Evolutionary conservation across 2,888 invertebrate genomes (phyloP), one percentile per base, ranked within the genome.

Genomic region (Punctoribates punctum): DNA sequence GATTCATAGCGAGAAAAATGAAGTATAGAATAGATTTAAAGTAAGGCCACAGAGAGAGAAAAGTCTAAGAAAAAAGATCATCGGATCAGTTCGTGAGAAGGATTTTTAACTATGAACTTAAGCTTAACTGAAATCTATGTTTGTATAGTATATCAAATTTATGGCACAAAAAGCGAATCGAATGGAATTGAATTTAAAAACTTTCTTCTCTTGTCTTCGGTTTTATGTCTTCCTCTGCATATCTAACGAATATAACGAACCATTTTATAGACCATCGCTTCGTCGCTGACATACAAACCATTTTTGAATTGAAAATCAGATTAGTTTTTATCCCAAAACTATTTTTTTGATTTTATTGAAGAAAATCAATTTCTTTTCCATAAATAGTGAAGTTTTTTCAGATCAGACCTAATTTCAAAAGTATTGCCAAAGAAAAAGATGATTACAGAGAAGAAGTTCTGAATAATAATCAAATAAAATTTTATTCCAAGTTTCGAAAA

Each of bases 101-200:
- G 60, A 27, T 60, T 60, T 60, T 60, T 60, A 60, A 60, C 60
- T 60, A 60, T 23, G 23, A 27, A 60, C 60, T 60, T 60, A 60
- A 27, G 60, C 60, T 60, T 27, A 60, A 60, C 60, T 29, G 27
- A 60, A 27, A 60, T 60, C 60, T 60, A 60, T 60, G 60, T 60
- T 60, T 27, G 60, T 60, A 60, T 60, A 23, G 60, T 27, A 60
- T 60, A 60, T 60, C 27, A 60, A 60, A 57, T 27, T 27, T 60
- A 60, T 60, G 25, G 8, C 23, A 23, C 25, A 57, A 23, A 57
- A 60, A 29, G 27, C 25, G 17, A 60, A 27, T 51, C 51, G 29
- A 60, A 60, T 60, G 25, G 60, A 60, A 60, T 60, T 60, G 27
- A 60, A 60, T 60, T 13, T 17, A 27, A 60, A 60, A 60, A 60